These are phyloP conservation scores for Pherbina coryleti DNA, from an alignment of 2,888 invertebrate genomes.

Conservation along the genomic window DNA sequence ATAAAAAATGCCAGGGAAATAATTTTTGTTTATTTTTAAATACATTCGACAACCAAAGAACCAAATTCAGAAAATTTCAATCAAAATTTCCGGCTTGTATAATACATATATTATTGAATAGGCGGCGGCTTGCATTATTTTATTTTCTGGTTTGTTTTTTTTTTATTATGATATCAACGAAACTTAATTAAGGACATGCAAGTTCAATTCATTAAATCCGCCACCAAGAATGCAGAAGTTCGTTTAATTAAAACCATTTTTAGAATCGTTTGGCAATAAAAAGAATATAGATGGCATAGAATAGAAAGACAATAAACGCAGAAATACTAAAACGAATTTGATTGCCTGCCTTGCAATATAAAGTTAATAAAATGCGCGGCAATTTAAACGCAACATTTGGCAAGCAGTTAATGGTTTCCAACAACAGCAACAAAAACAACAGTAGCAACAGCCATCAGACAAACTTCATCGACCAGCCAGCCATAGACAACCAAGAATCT, in stretches of 20 bases:
- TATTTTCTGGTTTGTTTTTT: too few species aligned
- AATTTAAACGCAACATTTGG: slow-evolving; percentile 19
- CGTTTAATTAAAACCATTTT: slow-evolving; percentile 6
- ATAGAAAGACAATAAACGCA: background rate
- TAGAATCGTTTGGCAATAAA: background rate
- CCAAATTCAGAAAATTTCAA: too few species aligned
- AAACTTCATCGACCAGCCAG: background rate
- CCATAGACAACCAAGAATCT: background rate
- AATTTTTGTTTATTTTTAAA: background rate
- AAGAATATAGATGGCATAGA: background rate
- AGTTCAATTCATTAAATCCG: background rate
- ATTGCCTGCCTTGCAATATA: background rate
- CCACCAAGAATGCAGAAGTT: background rate
- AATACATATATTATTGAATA: too few species aligned
- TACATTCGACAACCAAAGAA: too few species aligned
- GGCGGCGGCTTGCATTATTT: too few species aligned
- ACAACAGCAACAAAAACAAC: too few species aligned
- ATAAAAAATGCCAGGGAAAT: background rate
- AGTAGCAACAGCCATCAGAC: too few species aligned
- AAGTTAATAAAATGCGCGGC: slow-evolving; percentile 12
- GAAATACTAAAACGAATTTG: background rate
- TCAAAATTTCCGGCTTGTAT: too few species aligned
- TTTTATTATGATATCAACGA: too few species aligned
- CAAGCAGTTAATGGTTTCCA: background rate
- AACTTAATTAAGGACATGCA: background rate